A percentile compares a stretch with the other conserved stretches of the same genome.
Conservation (phyloP, 1,140 invertebrate species). For the Drosophila tropicalis region DNA sequence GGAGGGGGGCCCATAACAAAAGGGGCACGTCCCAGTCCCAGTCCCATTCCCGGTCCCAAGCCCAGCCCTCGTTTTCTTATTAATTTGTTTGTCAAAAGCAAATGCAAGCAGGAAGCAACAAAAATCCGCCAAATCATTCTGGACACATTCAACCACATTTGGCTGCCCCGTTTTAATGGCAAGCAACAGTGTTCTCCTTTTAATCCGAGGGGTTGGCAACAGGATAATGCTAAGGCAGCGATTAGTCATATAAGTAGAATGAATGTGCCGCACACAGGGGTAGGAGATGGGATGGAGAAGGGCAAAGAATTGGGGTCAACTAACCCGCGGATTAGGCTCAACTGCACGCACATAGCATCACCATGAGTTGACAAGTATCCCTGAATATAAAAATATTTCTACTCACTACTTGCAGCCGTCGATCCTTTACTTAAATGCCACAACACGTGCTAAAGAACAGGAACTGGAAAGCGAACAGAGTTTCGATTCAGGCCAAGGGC, state of each 20-base stretch:
- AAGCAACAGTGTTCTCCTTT: conserved; percentile 26
- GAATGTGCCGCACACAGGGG: background rate
- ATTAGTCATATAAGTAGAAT: conserved; percentile 16
- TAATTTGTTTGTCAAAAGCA: conserved; percentile 72
- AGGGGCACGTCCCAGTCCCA: conserved; percentile 41
- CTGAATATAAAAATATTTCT: background rate
- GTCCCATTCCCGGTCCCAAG: conserved; percentile 7
- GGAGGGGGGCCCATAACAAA: conserved; percentile 6
- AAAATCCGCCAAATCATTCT: conserved; percentile 66
- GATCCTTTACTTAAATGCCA: conserved; percentile 7
- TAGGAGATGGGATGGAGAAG: background rate
- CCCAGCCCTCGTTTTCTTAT: conserved; percentile 62
- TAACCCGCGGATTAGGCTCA: conserved; percentile 76
- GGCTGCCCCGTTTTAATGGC: conserved; percentile 15
- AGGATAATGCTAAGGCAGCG: conserved; percentile 26
- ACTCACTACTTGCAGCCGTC: background rate
- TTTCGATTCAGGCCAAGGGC: background rate
- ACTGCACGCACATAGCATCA: conserved; percentile 62
- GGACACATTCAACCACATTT: conserved; percentile 16
- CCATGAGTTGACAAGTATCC: conserved; percentile 48
- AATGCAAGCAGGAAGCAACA: conserved; percentile 40
- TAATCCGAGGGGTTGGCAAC: conserved; percentile 36
- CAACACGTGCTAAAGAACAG: conserved; percentile 8
- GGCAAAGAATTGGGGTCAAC: conserved; percentile 31
- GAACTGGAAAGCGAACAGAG: background rate